These are phyloP conservation scores for Torymus aiolomorphi DNA, from an alignment of 2,888 invertebrate species.

Conservation along the genomic window DNA sequence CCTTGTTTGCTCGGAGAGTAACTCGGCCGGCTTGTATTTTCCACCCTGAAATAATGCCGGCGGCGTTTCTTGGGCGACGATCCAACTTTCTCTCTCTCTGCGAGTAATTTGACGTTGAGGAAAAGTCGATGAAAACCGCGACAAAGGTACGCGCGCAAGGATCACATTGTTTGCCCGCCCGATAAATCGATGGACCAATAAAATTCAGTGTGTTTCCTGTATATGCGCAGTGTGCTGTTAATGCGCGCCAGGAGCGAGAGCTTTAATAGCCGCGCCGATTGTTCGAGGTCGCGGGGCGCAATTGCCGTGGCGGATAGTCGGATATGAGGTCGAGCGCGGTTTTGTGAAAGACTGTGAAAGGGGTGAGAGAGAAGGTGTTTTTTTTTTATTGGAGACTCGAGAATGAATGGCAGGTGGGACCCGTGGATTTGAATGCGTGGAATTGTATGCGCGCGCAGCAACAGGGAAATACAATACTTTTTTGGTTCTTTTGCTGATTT, in stretches of 20 bases:
- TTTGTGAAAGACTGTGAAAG: no score
- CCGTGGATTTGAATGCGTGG: no score
- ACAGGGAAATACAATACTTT: no score
- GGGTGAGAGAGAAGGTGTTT: no score
- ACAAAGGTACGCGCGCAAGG: background rate
- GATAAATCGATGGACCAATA: conserved; percentile 22
- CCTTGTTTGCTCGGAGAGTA: conserved; percentile 25
- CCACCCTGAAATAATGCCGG: conserved; percentile 28
- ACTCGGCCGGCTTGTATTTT: conserved; percentile 15
- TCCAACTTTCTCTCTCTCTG: conserved; percentile 21
- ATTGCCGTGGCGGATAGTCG: no score
- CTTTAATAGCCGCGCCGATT: no score
- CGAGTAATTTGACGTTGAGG: conserved; percentile 24
- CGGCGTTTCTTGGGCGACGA: conserved; percentile 7
- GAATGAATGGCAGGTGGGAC: no score
- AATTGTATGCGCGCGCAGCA: no score
- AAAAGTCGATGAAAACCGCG: conserved; percentile 17
- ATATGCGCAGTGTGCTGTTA: background rate
- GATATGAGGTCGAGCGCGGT: no score
- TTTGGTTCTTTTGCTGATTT: no score
- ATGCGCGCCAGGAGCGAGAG: background rate
- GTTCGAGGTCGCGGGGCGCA: no score
- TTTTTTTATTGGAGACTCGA: no score
- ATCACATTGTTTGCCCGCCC: background rate
- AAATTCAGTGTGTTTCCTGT: background rate